These are phyloP conservation scores for Vidua macroura DNA, from an alignment of 2,113 vertebrate genomes.

Conservation along the genomic window DNA sequence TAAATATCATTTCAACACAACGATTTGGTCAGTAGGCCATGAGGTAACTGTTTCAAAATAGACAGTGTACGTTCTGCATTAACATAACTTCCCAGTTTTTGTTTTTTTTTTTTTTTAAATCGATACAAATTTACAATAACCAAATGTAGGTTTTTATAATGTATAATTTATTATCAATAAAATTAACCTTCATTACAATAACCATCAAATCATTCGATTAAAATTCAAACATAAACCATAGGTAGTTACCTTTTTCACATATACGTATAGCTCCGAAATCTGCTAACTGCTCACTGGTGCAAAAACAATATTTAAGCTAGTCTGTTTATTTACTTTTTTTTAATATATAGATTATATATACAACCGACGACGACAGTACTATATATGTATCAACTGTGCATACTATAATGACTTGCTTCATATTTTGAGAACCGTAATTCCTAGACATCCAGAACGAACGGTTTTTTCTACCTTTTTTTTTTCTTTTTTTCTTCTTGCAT, in stretches of 20 bases:
- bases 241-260: slow-evolving; percentile 82
- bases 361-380: slow-evolving; percentile 63
- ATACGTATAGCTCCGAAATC: slow-evolving; percentile 76
- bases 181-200: slow-evolving; percentile 80
- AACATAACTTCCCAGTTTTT: slow-evolving; percentile 66
- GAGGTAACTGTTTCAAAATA: slow-evolving; percentile 92
- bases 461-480: not conserved
- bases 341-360: slow-evolving; percentile 72
- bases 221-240: slow-evolving; percentile 79
- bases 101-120: slow-evolving; percentile 49
- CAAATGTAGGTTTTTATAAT: slow-evolving; percentile 71
- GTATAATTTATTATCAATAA: slow-evolving; percentile 86
- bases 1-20: slow-evolving; percentile 89
- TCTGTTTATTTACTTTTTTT: slow-evolving; percentile 60
- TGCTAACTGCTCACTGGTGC: slow-evolving; percentile 71
- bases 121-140: slow-evolving; percentile 78
- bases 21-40: slow-evolving; percentile 87
- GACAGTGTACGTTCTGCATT: slow-evolving; percentile 77
- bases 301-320: slow-evolving; percentile 73
- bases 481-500: not conserved
- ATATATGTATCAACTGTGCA: slow-evolving; percentile 59
- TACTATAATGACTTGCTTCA: slow-evolving; percentile 64
- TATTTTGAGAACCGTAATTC: slow-evolving; percentile 55
- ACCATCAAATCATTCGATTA: slow-evolving; percentile 69
- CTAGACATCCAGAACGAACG: slow-evolving; percentile 19